These are phyloP conservation scores for Eleginops maclovinus DNA, from an alignment of 2,113 vertebrate species.

Conservation along the genomic window DNA sequence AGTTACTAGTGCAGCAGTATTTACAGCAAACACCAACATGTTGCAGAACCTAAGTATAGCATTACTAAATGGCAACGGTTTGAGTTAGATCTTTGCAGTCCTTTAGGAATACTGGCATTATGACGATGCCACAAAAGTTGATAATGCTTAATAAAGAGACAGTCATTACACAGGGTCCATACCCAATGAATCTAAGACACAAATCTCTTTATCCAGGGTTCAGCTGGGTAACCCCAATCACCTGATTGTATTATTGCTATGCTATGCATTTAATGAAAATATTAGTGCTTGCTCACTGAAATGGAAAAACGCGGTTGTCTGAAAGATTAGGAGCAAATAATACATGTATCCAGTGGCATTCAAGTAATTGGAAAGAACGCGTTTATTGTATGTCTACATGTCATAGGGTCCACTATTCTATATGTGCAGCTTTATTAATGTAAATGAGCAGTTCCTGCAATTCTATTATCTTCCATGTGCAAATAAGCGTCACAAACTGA, in stretches of 20 bases:
- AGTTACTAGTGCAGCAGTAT: conserved; percentile 48
- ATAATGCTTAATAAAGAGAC: conserved; percentile 27
- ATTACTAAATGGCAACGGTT: conserved; percentile 26
- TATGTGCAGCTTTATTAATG: background rate
- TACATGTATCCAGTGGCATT: conserved; percentile 23
- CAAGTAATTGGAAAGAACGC: conserved; percentile 14
- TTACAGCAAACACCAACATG: conserved; percentile 47
- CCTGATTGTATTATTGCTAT: conserved; percentile 30
- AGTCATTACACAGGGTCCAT: conserved; percentile 33
- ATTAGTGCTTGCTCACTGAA: conserved; percentile 1
- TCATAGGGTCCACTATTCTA: background rate
- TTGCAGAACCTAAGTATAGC: conserved; percentile 24
- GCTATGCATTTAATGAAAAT: conserved; percentile 25
- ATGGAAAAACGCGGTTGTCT: conserved; percentile 2
- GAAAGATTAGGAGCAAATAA: conserved; percentile 21
- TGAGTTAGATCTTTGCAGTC: conserved; percentile 23
- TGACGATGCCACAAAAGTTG: conserved; percentile 14
- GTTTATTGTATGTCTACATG: background rate
- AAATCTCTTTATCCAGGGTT: conserved; percentile 32
- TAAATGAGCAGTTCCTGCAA: background rate
- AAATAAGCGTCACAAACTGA: background rate
- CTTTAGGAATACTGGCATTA: conserved; percentile 23
- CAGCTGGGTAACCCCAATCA: conserved; percentile 15
- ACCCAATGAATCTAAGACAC: background rate
- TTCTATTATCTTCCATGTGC: background rate